A percentile compares a stretch with the other conserved stretches of the same genome.
Conservation (phyloP, 1,140 invertebrate species). For the Meloidogyne exigua region DNA sequence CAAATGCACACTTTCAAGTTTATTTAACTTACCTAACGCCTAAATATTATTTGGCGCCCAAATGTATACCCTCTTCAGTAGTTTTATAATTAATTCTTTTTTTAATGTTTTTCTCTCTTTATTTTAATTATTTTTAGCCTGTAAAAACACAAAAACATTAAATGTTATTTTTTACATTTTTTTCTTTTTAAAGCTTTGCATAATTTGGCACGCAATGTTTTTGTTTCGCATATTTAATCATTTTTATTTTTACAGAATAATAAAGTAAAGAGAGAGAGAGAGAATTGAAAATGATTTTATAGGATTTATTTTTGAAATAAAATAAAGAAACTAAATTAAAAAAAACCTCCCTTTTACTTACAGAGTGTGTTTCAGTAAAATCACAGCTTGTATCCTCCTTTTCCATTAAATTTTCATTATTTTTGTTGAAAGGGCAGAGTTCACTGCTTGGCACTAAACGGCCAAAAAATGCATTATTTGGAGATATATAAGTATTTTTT, state of each 20-base stretch:
- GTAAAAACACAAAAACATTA: neutral
- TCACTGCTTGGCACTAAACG: constrained; percentile 49
- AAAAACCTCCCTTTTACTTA: constrained; percentile 24
- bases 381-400: constrained; percentile 51
- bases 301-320: neutral
- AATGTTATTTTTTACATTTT: neutral
- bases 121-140: neutral
- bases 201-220: constrained; percentile 2
- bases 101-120: neutral
- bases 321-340: neutral
- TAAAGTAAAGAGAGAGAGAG: too few species aligned
- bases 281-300: neutral
- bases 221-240: neutral
- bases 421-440: constrained; percentile 36
- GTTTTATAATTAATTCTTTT: too few species aligned
- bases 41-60: too few species aligned
- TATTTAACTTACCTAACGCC: too few species aligned
- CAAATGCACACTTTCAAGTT: too few species aligned
- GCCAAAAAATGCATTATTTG: constrained; percentile 52
- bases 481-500: constrained; percentile 47
- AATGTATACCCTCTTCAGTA: too few species aligned
- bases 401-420: constrained; percentile 11
- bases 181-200: neutral
- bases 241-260: too few species aligned
- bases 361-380: constrained; percentile 45